phyloP scores from a whole-genome alignment of 2,113 vertebrate genomes.

The Bufo gargarizans region DNA sequence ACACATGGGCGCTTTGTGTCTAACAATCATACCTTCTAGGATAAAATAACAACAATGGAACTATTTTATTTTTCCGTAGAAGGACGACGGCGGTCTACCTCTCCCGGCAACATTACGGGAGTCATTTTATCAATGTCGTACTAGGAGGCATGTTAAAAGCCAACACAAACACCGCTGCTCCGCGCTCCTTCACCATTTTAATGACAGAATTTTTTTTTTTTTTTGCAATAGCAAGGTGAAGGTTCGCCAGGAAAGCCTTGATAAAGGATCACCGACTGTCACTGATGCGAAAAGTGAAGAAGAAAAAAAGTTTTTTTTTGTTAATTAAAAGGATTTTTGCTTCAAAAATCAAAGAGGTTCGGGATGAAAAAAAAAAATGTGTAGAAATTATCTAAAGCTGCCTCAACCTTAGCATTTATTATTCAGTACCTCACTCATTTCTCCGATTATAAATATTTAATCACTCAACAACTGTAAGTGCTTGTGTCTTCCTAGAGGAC shows the following conservation, averaged over 20 bases:
- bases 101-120: neutral
- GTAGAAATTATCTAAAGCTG: slow-evolving; percentile 84
- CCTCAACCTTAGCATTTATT: slow-evolving; percentile 83
- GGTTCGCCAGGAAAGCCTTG: slow-evolving; percentile 58
- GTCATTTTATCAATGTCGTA: slow-evolving; percentile 25
- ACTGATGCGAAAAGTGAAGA: slow-evolving; percentile 59
- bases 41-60: neutral
- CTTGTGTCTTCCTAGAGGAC: slow-evolving; percentile 82
- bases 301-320: slow-evolving; percentile 58
- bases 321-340: slow-evolving; percentile 73
- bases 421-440: slow-evolving; percentile 87
- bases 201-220: slow-evolving; percentile 35
- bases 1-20: neutral
- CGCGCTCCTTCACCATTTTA: slow-evolving; percentile 45
- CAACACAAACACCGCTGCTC: slow-evolving; percentile 54
- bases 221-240: slow-evolving; percentile 51
- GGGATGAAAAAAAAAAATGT: slow-evolving; percentile 77
- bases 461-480: slow-evolving; percentile 85
- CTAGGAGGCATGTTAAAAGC: slow-evolving; percentile 5
- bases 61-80: neutral
- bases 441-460: slow-evolving; percentile 95
- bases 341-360: slow-evolving; percentile 71
- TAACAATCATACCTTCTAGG: neutral
- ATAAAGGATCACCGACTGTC: slow-evolving; percentile 63
- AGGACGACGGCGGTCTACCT: neutral